Conservation (phyloP, 2,888 invertebrate genomes). For the Tenodera sinensis region DNA sequence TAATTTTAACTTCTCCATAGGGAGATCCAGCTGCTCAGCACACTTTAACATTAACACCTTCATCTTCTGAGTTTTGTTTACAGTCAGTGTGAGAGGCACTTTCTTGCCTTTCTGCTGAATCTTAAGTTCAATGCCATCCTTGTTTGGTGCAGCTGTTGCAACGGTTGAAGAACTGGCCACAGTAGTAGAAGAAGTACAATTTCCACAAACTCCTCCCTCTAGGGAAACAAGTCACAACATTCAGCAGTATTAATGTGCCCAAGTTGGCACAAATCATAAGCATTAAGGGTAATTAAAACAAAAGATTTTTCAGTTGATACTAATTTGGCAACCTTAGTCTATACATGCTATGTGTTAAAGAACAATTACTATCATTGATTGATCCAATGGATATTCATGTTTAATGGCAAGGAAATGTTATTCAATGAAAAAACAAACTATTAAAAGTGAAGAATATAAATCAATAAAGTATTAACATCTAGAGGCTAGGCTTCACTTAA, state of each 20-base stretch:
- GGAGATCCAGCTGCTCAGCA: constrained; percentile 48
- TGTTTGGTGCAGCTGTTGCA: background rate
- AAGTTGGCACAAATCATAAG: background rate
- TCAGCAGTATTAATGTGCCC: background rate
- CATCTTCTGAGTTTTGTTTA: constrained; percentile 43
- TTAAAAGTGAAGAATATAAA: too few species aligned
- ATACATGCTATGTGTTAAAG: too few species aligned
- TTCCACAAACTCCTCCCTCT: background rate
- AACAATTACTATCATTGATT: too few species aligned
- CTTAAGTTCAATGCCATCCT: constrained; percentile 39
- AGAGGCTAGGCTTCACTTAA: too few species aligned
- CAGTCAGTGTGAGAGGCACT: constrained; percentile 42
- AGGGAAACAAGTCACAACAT: background rate
- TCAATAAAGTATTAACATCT: too few species aligned
- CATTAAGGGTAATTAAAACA: too few species aligned
- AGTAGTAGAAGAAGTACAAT: background rate
- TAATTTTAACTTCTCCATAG: constrained; percentile 47
- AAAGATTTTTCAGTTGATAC: too few species aligned
- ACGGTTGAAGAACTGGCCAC: too few species aligned
- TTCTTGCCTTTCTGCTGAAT: constrained; percentile 49
- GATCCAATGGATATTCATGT: too few species aligned
- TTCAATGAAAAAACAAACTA: too few species aligned
- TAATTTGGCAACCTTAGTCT: too few species aligned
- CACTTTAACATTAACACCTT: constrained; percentile 47
- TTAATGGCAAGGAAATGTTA: too few species aligned